These are phyloP conservation scores for Tipula vernalis DNA, from an alignment of 2,888 invertebrate species.

Conservation along the genomic window DNA sequence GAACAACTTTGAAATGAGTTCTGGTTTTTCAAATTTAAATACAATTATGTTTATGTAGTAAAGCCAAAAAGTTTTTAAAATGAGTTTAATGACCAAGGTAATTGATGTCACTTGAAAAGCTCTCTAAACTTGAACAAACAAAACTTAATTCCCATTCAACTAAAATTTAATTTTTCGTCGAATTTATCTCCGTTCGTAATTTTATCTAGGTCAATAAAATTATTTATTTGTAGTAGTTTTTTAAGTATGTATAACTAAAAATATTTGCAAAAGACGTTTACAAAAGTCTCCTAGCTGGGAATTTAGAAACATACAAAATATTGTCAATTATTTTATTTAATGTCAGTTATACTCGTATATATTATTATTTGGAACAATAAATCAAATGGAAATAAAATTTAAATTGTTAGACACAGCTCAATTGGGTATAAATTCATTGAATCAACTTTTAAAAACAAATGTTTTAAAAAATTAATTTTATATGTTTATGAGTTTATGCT, in stretches of 20 bases:
- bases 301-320: neutral
- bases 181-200: neutral
- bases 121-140: neutral
- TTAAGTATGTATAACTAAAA: neutral
- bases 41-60: neutral
- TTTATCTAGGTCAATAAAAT: neutral
- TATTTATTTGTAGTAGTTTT: neutral
- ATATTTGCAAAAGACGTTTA: neutral
- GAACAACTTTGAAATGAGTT: neutral
- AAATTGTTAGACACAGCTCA: neutral
- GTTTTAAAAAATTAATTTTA: too few relatives aligned
- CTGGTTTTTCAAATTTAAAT: neutral
- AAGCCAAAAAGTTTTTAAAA: neutral
- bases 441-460: too few relatives aligned
- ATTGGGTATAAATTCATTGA: neutral
- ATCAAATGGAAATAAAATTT: neutral
- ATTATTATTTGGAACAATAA: neutral
- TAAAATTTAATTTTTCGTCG: neutral
- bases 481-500: too few relatives aligned
- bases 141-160: neutral
- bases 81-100: neutral
- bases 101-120: neutral
- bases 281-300: neutral
- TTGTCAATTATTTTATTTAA: neutral
- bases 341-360: neutral